Evolutionary conservation across 1,140 invertebrate genomes (phyloP).

Genomic region (Magallana gigas): DNA sequence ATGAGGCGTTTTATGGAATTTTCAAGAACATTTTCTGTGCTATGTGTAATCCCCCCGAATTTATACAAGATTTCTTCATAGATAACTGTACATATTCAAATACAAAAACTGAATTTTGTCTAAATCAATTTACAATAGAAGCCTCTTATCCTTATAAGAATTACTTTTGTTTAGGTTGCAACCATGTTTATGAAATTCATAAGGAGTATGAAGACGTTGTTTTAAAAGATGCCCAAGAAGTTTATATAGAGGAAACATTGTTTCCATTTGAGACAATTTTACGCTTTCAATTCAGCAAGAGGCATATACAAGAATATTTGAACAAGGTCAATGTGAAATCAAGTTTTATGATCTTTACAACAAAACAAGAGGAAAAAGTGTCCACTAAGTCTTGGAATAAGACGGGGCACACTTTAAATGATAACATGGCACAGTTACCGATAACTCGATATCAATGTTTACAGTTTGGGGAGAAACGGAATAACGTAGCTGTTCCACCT

Average conservation of each 20-base stretch:
- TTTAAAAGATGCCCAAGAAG: not conserved
- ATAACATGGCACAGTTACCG: not conserved
- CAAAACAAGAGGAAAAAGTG: no score
- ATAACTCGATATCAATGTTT: no score
- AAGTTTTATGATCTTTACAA: no score
- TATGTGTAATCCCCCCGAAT: not conserved
- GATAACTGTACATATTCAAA: not conserved
- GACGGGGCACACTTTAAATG: not conserved
- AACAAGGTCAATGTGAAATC: not conserved
- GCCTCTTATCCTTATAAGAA: not conserved
- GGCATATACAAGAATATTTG: not conserved
- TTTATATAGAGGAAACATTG: not conserved
- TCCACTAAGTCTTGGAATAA: not conserved
- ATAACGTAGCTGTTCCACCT: not conserved
- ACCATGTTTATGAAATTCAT: not conserved
- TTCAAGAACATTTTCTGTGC: conserved; percentile 7
- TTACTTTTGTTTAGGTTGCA: not conserved
- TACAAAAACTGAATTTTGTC: not conserved
- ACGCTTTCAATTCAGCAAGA: not conserved
- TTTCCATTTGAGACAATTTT: not conserved
- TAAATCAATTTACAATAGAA: not conserved
- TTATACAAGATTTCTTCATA: not conserved
- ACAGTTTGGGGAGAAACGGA: not conserved
- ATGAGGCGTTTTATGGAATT: not conserved
- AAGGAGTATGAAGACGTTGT: not conserved